A percentile compares a stretch with the other conserved stretches of the same genome.
Conservation (phyloP, 2,113 vertebrate species). For the Zosterops lateralis region DNA sequence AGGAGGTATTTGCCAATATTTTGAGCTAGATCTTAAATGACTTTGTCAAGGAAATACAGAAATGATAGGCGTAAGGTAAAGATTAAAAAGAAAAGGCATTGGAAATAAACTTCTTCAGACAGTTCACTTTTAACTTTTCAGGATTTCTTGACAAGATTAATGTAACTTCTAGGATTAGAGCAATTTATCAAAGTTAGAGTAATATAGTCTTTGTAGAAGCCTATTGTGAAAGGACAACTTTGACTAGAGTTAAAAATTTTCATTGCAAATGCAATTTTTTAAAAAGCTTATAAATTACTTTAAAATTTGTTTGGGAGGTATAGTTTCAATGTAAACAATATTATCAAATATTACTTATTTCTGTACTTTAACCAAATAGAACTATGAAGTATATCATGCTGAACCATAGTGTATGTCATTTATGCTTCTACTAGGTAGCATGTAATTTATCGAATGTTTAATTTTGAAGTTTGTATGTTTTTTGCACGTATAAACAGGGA, state of each 20-base stretch:
- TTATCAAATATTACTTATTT: not conserved
- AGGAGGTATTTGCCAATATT: not conserved
- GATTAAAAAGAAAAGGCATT: not conserved
- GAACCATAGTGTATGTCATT: not conserved
- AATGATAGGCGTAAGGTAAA: not conserved
- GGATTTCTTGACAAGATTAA: not conserved
- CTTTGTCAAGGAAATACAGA: not conserved
- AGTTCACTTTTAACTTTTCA: not conserved
- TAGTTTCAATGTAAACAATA: not conserved
- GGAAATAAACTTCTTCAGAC: not conserved
- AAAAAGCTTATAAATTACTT: not conserved
- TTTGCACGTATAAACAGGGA: not conserved
- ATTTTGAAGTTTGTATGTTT: not conserved
- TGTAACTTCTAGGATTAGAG: not conserved
- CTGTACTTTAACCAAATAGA: not conserved
- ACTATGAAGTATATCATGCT: not conserved
- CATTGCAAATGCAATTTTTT: not conserved
- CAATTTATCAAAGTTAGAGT: not conserved
- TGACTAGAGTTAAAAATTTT: not conserved
- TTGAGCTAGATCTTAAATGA: not conserved
- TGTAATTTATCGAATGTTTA: not conserved
- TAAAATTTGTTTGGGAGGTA: not conserved
- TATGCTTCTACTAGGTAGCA: not conserved
- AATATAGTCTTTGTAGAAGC: not conserved
- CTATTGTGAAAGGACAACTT: not conserved